A percentile compares a stretch with the other conserved stretches of the same genome.
Conservation (phyloP, 1,140 invertebrate genomes). For the Paralvinella palmiformis region DNA sequence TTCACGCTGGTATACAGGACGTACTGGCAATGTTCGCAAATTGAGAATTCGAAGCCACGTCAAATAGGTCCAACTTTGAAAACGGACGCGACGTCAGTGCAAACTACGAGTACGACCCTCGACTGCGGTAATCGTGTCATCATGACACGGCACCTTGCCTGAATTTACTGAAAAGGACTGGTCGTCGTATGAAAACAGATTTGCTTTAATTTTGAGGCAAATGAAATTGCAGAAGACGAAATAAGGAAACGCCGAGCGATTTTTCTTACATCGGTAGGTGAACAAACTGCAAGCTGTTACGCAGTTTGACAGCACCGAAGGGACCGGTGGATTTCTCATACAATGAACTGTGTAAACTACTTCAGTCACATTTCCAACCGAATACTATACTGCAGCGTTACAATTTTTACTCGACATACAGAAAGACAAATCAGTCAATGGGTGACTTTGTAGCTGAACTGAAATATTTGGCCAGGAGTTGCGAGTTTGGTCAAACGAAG, state of each 20-base stretch:
- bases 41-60: too few relatives aligned
- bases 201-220: neutral
- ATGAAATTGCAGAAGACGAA: neutral
- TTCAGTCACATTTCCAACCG: neutral
- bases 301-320: neutral
- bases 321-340: neutral
- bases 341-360: neutral
- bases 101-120: too few relatives aligned
- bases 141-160: neutral
- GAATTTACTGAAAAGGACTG: neutral
- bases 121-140: too few relatives aligned
- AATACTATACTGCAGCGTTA: neutral
- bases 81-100: too few relatives aligned
- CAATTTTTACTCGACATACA: neutral
- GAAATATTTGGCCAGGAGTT: neutral
- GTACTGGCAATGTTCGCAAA: too few relatives aligned
- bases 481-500: conserved; percentile 2
- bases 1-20: too few relatives aligned
- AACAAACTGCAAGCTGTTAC: neutral
- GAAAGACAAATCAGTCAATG: neutral
- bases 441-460: neutral
- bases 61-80: too few relatives aligned
- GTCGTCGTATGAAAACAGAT: neutral
- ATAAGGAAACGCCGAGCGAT: neutral
- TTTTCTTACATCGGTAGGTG: neutral